phyloP scores from a whole-genome alignment of 1,140 invertebrate species.

The Drosophila tani region DNA sequence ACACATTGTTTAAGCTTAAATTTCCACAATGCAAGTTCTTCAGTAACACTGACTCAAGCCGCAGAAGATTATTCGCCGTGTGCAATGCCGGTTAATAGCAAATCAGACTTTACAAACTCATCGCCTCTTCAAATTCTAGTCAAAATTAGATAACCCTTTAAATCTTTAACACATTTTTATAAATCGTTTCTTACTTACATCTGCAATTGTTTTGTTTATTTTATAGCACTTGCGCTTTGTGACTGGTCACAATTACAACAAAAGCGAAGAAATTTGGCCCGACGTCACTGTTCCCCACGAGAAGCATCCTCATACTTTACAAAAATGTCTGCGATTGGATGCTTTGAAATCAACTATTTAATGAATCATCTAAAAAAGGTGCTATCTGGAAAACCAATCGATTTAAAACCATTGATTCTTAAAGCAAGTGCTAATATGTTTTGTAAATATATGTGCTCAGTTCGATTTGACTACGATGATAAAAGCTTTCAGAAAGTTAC shows the following conservation, averaged over 20 bases:
- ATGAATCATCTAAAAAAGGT: conserved; percentile 86
- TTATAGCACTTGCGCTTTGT: conserved; percentile 64
- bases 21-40: too few species aligned
- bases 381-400: conserved; percentile 75
- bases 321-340: conserved; percentile 88
- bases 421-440: conserved; percentile 93
- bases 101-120: too few species aligned
- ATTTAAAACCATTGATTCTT: conserved; percentile 89
- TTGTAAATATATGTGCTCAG: conserved; percentile 92
- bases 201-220: conserved; percentile 9
- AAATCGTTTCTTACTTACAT: not conserved
- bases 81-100: too few species aligned
- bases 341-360: conserved; percentile 87
- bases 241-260: conserved; percentile 91
- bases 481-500: conserved; percentile 88
- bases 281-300: conserved; percentile 91
- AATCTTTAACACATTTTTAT: too few species aligned
- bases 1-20: too few species aligned
- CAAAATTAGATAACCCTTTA: too few species aligned
- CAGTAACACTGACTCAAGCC: too few species aligned
- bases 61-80: too few species aligned
- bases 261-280: conserved; percentile 90
- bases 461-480: conserved; percentile 89
- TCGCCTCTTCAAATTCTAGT: too few species aligned
- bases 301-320: conserved; percentile 89